phyloP scores from a whole-genome alignment of 1,140 invertebrate genomes.

The Eriosoma lanigerum region DNA sequence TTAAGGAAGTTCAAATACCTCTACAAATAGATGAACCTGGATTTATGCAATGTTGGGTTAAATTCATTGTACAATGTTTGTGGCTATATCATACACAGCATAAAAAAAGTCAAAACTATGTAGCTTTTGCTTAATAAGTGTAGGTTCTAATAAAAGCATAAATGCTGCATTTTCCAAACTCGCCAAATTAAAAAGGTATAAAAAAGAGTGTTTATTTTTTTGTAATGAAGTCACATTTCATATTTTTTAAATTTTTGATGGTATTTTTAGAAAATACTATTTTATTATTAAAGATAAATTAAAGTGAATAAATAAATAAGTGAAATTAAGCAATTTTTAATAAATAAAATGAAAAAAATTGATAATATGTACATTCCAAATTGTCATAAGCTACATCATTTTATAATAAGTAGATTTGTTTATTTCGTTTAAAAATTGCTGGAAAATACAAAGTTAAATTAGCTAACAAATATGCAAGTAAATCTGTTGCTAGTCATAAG shows the following conservation, averaged over 20 bases:
- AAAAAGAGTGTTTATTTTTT: conserved; percentile 5
- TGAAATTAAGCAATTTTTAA: background rate
- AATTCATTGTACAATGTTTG: conserved; percentile 15
- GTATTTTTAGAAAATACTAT: conserved; percentile 4
- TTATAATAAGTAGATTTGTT: background rate
- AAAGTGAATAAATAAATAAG: no score
- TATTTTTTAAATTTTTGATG: background rate
- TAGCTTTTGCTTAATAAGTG: background rate
- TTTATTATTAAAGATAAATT: conserved; percentile 2
- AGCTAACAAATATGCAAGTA: background rate
- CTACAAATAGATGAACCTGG: background rate
- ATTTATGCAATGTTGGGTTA: conserved; percentile 18
- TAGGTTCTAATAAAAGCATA: conserved; percentile 1
- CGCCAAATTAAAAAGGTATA: background rate
- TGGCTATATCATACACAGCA: conserved; percentile 1
- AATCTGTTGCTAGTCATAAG: background rate
- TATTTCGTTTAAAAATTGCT: background rate
- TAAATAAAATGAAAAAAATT: background rate
- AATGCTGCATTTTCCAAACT: background rate
- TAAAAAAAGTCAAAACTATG: conserved; percentile 22
- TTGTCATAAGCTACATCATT: background rate
- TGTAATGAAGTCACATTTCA: conserved; percentile 1
- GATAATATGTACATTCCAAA: background rate
- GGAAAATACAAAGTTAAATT: background rate
- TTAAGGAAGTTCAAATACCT: background rate